Percentiles rank a stretch among this genome's conserved stretches.
Conservation (phyloP, 2,888 invertebrate species). For the Anoncus sp. region DNA sequence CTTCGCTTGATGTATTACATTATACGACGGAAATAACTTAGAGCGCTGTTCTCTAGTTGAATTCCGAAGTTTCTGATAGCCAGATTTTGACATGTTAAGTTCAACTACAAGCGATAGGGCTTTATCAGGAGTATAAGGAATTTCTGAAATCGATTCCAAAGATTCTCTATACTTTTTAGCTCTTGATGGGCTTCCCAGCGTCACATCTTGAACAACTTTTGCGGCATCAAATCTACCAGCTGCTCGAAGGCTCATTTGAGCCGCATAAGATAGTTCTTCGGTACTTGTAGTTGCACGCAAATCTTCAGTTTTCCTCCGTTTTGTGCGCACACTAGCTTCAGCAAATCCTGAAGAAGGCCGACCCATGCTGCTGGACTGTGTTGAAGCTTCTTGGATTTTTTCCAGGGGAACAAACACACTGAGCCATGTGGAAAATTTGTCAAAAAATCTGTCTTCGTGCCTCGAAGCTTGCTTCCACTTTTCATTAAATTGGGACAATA, state of each 20-base stretch:
- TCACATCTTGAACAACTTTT: slow-evolving; percentile 11
- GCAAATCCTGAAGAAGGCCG: background rate
- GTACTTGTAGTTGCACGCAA: background rate
- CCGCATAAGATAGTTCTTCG: background rate
- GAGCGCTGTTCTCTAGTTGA: slow-evolving; percentile 2
- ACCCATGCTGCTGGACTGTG: too few species aligned
- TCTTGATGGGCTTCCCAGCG: background rate
- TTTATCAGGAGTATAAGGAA: slow-evolving; percentile 12
- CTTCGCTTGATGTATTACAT: background rate
- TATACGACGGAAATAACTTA: slow-evolving; percentile 10
- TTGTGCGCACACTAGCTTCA: slow-evolving; percentile 4
- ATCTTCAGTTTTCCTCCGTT: slow-evolving; percentile 13
- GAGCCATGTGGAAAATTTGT: slow-evolving; percentile 10
- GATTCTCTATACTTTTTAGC: background rate
- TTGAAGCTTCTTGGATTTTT: background rate
- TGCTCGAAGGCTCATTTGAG: slow-evolving; percentile 7
- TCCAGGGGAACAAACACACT: slow-evolving; percentile 7
- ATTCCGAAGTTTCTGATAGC: slow-evolving; percentile 11
- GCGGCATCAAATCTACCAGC: slow-evolving; percentile 2
- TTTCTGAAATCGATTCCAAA: too few species aligned
- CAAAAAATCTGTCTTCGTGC: slow-evolving; percentile 10
- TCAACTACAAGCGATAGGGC: slow-evolving; percentile 7
- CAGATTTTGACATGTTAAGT: slow-evolving; percentile 6
- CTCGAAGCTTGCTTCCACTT: background rate
- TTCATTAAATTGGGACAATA: too few species aligned